These are phyloP conservation scores for Drosophila sturtevanti DNA, from an alignment of 1,140 invertebrate species.

Conservation along the genomic window DNA sequence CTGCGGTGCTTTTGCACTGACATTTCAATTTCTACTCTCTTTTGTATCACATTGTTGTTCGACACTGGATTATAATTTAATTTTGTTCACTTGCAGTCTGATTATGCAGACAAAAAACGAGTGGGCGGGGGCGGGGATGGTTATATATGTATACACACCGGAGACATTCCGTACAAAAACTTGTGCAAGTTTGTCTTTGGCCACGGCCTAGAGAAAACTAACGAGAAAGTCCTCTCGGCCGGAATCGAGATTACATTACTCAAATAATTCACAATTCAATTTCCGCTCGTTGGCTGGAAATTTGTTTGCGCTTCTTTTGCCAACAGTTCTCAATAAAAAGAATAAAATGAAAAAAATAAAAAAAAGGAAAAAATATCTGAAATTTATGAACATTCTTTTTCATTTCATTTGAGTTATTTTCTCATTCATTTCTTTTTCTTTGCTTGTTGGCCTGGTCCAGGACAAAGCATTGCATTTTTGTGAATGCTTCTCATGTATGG, in stretches of 20 bases:
- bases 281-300: constrained; percentile 66
- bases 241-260: constrained; percentile 65
- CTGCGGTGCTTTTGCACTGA: constrained; percentile 54
- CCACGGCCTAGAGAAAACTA: constrained; percentile 44
- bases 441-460: constrained; percentile 1
- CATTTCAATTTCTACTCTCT: constrained; percentile 55
- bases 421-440: constrained; percentile 19
- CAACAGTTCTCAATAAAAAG: constrained; percentile 44
- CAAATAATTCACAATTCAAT: constrained; percentile 79
- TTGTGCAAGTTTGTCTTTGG: constrained; percentile 54
- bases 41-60: constrained; percentile 48
- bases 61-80: constrained; percentile 57
- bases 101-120: constrained; percentile 34
- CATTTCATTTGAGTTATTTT: neutral
- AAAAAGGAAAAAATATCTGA: constrained; percentile 15
- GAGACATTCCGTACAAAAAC: constrained; percentile 7
- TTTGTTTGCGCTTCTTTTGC: constrained; percentile 54
- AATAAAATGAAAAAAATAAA: constrained; percentile 21
- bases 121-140: neutral
- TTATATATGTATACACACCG: neutral
- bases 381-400: constrained; percentile 68
- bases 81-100: constrained; percentile 51
- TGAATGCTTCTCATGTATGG: constrained; percentile 9
- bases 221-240: constrained; percentile 49
- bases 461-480: constrained; percentile 9